A percentile compares a stretch with the other conserved stretches of the same genome.
These are phyloP conservation scores for Diaphora mendica DNA, from an alignment of 2,888 invertebrate genomes.

Conservation along the genomic window DNA sequence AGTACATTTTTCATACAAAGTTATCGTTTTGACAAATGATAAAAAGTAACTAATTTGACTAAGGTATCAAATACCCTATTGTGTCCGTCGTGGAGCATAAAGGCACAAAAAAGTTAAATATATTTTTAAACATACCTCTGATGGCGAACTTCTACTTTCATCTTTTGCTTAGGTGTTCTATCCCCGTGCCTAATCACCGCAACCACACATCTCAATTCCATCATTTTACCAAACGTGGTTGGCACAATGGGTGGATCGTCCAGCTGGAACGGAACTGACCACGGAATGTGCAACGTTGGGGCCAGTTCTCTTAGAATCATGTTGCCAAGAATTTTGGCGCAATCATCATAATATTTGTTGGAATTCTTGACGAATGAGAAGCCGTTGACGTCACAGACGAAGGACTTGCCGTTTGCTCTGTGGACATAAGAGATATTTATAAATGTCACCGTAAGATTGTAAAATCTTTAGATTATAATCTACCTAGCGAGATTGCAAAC, in stretches of 20 bases:
- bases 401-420: constrained; percentile 99
- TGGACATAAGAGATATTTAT: background rate
- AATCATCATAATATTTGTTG: constrained; percentile 99
- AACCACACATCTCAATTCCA: constrained; percentile 96
- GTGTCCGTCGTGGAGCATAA: background rate
- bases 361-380: constrained; percentile 99
- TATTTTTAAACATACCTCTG: constrained; percentile 88
- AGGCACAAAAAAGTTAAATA: background rate
- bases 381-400: constrained; percentile 99
- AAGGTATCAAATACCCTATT: too few species aligned
- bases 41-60: too few species aligned
- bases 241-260: constrained; percentile 99
- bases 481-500: too few species aligned
- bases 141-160: constrained; percentile 99
- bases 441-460: too few species aligned
- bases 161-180: constrained; percentile 99
- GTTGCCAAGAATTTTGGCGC: constrained; percentile 98
- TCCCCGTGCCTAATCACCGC: constrained; percentile 99
- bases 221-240: constrained; percentile 99
- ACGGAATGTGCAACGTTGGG: constrained; percentile 98
- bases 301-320: constrained; percentile 98
- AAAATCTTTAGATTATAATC: too few species aligned
- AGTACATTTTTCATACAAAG: too few species aligned
- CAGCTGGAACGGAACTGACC: constrained; percentile 98
- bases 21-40: too few species aligned